Evolutionary conservation across 2,888 invertebrate genomes (phyloP), one percentile per base, ranked within the genome.

Genomic region (Eustalomyia histrio): DNA sequence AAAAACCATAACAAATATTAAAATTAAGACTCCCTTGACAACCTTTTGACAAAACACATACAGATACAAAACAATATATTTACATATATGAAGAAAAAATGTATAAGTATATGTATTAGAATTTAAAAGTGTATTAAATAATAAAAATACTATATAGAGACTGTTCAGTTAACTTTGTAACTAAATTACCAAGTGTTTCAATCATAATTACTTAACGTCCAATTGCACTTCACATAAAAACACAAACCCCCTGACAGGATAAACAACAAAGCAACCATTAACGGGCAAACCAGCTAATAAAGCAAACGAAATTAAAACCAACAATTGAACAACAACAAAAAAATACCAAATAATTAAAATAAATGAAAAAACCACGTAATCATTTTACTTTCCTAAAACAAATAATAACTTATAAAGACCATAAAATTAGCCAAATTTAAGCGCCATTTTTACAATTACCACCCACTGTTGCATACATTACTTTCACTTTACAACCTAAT

Each of bases 401-500:
- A 63, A 69, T 57, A 57, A 69, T 55, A 76, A 71, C 58, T 1
- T 53, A 43, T 35, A 78, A 57, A 7, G 9, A 53, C 43, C 16
- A 21, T 47, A 33, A 52, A 8, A 47, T 16, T 29, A 71, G 64
- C 24, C 47, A 68, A 9, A 35, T 29, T 67, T 47, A 55, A 67
- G 29, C 53, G 65, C 43, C 33, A 61, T 35, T 72, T 55, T 10
- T 57, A 43, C 16, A 21, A 29, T 33, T 43, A 29, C 60, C 65
- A 61, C 71, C 64, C 65, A 65, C 52, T 63, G 43, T 64, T 64
- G 52, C 60, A 64, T 18, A 52, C 55, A 69, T 14, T 65, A 43
- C 14, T 16, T 35, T 68, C 33, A 76, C 47, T 76, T 76, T 16
- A 72, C 61, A 47, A 29, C 55, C 72, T 68, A 50, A 65, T 60